These are phyloP conservation scores for Ceryle rudis DNA, from an alignment of 2,797 vertebrate genomes.

Conservation along the genomic window DNA sequence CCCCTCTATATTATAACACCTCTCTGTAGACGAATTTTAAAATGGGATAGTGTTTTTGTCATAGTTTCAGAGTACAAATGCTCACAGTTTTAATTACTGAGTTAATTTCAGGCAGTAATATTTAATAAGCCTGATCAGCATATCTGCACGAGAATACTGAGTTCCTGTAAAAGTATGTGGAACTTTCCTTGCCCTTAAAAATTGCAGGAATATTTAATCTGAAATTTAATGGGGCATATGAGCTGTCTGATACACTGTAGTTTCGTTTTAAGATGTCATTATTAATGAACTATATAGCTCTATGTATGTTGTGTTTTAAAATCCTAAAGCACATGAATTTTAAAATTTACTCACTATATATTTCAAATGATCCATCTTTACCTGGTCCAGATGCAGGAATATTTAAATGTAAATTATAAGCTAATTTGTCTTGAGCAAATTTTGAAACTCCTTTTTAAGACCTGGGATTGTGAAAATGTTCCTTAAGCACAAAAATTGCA, in stretches of 20 bases:
- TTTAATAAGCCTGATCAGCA: conserved; percentile 61
- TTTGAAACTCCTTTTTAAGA: not conserved
- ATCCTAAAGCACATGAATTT: conserved; percentile 36
- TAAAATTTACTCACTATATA: conserved; percentile 48
- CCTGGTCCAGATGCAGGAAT: not conserved
- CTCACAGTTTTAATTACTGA: conserved; percentile 40
- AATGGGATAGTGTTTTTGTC: not conserved
- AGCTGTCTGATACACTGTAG: conserved; percentile 18
- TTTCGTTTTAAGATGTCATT: conserved; percentile 65
- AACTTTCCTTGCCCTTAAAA: conserved; percentile 58
- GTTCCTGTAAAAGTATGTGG: conserved; percentile 49
- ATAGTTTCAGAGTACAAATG: conserved; percentile 30
- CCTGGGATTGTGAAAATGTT: not conserved
- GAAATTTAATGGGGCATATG: conserved; percentile 34
- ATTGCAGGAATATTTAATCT: conserved; percentile 29
- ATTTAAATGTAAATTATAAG: conserved; percentile 7
- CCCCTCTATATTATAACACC: not conserved
- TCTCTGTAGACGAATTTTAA: not conserved
- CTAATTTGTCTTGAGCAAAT: not conserved
- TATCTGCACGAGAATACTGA: conserved; percentile 24
- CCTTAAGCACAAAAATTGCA: not conserved
- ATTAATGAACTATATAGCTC: conserved; percentile 50
- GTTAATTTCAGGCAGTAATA: conserved; percentile 48
- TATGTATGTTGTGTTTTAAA: conserved; percentile 22
- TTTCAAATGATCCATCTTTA: conserved; percentile 31